A percentile compares a stretch with the other conserved stretches of the same genome.
Evolutionary conservation across 1,140 invertebrate genomes (phyloP).

Genomic region (Aphelenchoides besseyi): DNA sequence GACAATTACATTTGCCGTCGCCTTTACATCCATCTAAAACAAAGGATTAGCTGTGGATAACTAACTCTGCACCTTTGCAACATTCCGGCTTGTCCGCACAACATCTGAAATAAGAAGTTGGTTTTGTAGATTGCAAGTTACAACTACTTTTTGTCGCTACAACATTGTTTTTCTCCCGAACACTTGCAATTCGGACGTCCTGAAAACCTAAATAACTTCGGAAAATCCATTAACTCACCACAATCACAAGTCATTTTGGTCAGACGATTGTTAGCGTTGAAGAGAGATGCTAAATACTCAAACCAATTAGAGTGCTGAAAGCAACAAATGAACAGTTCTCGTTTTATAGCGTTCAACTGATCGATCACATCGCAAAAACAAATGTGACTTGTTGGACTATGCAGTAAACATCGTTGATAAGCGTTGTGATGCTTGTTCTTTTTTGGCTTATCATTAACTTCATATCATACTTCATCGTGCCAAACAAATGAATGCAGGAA

Average conservation of each 20-base stretch:
- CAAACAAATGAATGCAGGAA: no score
- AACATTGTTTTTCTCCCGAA: slow-evolving; percentile 19
- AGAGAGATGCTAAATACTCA: no score
- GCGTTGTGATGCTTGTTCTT: no score
- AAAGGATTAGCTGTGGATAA: no score
- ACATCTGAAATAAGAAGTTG: no score
- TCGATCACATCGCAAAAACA: not conserved
- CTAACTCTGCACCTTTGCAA: no score
- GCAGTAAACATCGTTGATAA: not conserved
- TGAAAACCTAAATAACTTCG: slow-evolving; percentile 18
- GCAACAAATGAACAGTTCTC: no score
- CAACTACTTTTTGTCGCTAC: no score
- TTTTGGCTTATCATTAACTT: no score
- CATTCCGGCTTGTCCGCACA: slow-evolving; percentile 1
- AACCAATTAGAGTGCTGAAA: no score
- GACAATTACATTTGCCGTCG: not conserved
- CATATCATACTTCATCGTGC: no score
- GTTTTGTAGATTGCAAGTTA: no score
- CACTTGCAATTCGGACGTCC: slow-evolving; percentile 18
- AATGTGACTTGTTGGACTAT: not conserved
- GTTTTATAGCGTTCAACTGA: not conserved
- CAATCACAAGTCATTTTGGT: slow-evolving; percentile 21
- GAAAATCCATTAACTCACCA: slow-evolving; percentile 12
- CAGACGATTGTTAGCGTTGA: not conserved
- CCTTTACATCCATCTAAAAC: not conserved